Percentiles rank a stretch among this genome's conserved stretches.
Evolutionary conservation across 2,888 invertebrate species (phyloP).

Genomic region (Chrysolina haemoptera): DNA sequence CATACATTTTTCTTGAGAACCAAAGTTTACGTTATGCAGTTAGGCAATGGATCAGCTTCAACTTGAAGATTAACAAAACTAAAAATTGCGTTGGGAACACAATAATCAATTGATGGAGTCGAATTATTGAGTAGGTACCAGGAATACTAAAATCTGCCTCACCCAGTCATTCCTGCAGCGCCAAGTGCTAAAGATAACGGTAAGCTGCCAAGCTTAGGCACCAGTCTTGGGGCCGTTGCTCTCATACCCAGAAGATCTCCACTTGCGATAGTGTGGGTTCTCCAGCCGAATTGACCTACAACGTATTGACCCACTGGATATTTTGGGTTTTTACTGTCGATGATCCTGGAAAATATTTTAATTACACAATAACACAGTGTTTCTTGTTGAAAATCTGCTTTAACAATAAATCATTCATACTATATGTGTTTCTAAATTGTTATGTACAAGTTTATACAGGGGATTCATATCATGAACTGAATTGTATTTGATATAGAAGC

Average conservation of each 20-base stretch:
- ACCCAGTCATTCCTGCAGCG: constrained; percentile 82
- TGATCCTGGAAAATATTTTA: constrained; percentile 72
- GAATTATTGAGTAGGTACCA: background rate
- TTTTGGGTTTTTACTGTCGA: constrained; percentile 77
- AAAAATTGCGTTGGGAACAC: too few relatives aligned
- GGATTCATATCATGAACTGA: too few relatives aligned
- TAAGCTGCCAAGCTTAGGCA: constrained; percentile 73
- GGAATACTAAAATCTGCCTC: constrained; percentile 37
- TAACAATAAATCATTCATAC: too few relatives aligned
- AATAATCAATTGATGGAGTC: too few relatives aligned
- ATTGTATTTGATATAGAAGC: too few relatives aligned
- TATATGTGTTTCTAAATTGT: too few relatives aligned
- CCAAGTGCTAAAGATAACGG: constrained; percentile 78
- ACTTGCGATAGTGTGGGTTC: constrained; percentile 75
- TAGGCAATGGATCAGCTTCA: too few relatives aligned
- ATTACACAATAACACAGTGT: background rate
- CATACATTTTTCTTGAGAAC: too few relatives aligned
- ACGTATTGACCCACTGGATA: constrained; percentile 78
- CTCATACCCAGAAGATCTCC: constrained; percentile 68
- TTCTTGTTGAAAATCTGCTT: too few relatives aligned
- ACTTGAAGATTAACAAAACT: too few relatives aligned
- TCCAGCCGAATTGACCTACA: constrained; percentile 80
- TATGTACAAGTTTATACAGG: too few relatives aligned
- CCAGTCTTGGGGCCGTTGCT: constrained; percentile 70
- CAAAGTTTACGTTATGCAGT: too few relatives aligned